These are phyloP conservation scores for Cynocephalus volans DNA, from an alignment of 2,113 vertebrate genomes.

Conservation along the genomic window DNA sequence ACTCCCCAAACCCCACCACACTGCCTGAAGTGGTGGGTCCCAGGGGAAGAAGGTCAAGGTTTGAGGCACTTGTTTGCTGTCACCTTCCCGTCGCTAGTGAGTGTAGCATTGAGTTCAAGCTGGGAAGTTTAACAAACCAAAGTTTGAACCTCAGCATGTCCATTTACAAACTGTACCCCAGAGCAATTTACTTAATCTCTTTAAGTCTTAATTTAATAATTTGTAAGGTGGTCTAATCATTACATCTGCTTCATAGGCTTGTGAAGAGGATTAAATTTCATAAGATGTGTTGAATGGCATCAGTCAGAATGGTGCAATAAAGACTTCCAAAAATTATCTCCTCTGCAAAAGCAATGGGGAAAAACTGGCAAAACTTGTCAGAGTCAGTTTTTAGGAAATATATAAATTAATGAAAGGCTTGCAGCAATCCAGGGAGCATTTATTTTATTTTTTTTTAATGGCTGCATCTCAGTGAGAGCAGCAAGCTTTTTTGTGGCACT, in stretches of 20 bases:
- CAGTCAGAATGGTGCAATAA: not conserved
- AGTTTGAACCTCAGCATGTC: not conserved
- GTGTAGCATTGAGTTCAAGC: not conserved
- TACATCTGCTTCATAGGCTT: not conserved
- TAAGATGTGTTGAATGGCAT: not conserved
- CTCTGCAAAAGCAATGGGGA: not conserved
- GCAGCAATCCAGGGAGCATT: not conserved
- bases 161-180: not conserved
- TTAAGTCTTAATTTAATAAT: not conserved
- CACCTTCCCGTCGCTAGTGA: not conserved
- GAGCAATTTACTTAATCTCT: not conserved
- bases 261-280: not conserved
- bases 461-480: not conserved
- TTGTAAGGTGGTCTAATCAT: not conserved
- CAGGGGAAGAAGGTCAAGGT: not conserved
- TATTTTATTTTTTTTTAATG: not conserved
- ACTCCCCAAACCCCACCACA: not conserved
- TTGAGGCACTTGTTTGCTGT: not conserved
- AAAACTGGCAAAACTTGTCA: constrained; percentile 8
- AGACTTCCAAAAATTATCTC: not conserved
- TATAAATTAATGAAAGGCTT: constrained; percentile 8
- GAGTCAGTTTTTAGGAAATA: not conserved
- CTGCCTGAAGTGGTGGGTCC: not conserved
- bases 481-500: not conserved
- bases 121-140: not conserved